Base-by-base conservation (phyloP, 2,113 vertebrate genomes). In the Romanogobio albipinnatus region DNA sequence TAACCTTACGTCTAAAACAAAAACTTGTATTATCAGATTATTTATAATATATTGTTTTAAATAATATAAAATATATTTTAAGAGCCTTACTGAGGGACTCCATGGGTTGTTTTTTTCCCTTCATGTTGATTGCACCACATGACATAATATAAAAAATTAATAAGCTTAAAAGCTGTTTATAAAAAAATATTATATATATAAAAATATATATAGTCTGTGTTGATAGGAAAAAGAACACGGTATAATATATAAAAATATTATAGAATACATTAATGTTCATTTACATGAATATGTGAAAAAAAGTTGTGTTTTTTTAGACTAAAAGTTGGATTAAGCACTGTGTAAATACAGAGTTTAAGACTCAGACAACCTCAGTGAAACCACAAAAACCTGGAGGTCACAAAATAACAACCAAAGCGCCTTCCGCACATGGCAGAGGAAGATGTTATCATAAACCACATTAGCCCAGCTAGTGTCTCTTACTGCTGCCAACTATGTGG, bases 341-440 rank as follows among this genome's bases (percentile, higher is more conserved):
- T 64, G 24, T 29, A 64, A 81, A 76, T 68, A 75, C 9, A 75
- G 75, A 24, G 7, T 61, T 58, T 58, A 73, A 15, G 33, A n/a
- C 51, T 77, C 64, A 66, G 62, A 78, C 24, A 17, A 29, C 26
- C 39, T 78, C 73, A 77, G 61, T 9, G 45, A 81, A 49, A 49
- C 62, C 84, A 56, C 79, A 39, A 29, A 70, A 47, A 29, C 36
- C 61, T 70, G 51, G 24, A 85, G 56, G 47, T 83, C 68, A 81
- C 82, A 87, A 84, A 87, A 83, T 15, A 81, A 87, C 51, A 70
- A 76, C 76, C 53, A 70, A 58, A 76, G 71, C 68, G 53, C 51
- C 56, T 76, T 84, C 53, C 36, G 71, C 83, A 76, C 61, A 81
- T 81, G 49, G 73, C 71, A 53, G 29, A 81, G 17, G 58, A 71